Evolutionary conservation across 1,140 invertebrate species (phyloP).

Genomic region (Cecropterus lyciades): DNA sequence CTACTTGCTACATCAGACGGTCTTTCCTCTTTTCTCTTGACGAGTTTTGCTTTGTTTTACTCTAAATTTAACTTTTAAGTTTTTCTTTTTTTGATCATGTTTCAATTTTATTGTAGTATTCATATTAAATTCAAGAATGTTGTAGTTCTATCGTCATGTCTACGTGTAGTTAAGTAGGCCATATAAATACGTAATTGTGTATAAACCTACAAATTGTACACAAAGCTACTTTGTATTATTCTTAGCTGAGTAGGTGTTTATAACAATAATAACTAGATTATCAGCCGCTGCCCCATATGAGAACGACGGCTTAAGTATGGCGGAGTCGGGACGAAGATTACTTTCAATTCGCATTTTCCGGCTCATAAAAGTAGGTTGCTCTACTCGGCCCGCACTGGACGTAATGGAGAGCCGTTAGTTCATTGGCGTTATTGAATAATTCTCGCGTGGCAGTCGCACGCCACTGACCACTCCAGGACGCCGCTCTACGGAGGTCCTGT

Average conservation of each 20-base stretch:
- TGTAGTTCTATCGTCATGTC: too few species aligned
- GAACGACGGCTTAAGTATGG: conserved; percentile 50
- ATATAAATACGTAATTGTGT: neutral
- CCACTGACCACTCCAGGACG: conserved; percentile 51
- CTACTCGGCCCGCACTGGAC: conserved; percentile 63
- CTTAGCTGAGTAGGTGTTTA: conserved; percentile 10
- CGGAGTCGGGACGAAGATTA: conserved; percentile 70
- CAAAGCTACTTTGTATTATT: neutral
- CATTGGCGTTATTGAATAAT: conserved; percentile 82
- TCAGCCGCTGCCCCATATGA: conserved; percentile 37
- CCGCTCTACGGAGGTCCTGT: conserved; percentile 30
- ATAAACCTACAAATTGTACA: too few species aligned
- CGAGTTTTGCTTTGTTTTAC: too few species aligned
- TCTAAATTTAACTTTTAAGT: too few species aligned
- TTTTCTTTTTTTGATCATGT: too few species aligned
- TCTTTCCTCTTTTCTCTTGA: too few species aligned
- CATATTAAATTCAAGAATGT: too few species aligned
- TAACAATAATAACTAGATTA: conserved; percentile 19
- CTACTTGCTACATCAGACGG: too few species aligned
- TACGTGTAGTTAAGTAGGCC: too few species aligned
- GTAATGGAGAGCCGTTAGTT: conserved; percentile 77
- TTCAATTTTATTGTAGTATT: too few species aligned
- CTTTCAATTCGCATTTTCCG: conserved; percentile 82
- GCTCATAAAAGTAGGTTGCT: conserved; percentile 77
- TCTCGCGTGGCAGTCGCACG: conserved; percentile 62